Conservation (phyloP, 2,797 vertebrate species). For the Poeciliopsis presidionis region DNA sequence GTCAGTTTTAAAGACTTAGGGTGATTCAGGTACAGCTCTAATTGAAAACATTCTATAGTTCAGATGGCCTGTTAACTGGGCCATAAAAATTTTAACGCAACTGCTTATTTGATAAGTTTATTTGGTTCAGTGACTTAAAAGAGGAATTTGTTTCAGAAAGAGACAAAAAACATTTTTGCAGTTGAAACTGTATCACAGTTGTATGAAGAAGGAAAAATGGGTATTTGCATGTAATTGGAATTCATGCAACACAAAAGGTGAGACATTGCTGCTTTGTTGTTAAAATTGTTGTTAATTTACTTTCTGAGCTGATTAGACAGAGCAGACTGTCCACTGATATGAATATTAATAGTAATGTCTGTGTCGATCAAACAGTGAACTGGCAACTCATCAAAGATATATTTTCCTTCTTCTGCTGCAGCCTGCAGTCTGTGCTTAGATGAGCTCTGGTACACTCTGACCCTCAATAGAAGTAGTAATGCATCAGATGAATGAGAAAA, state of each 20-base stretch:
- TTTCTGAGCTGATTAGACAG: slow-evolving; percentile 23
- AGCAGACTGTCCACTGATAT: slow-evolving; percentile 35
- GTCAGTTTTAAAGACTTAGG: slow-evolving; percentile 60
- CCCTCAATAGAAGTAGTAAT: slow-evolving; percentile 46
- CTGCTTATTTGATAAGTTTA: slow-evolving; percentile 18
- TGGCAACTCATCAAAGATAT: slow-evolving; percentile 51
- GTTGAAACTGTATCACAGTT: background rate
- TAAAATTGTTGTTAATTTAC: slow-evolving; percentile 6
- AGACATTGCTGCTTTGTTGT: slow-evolving; percentile 11
- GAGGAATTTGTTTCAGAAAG: slow-evolving; percentile 10
- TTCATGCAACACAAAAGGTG: background rate
- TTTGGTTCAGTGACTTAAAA: slow-evolving; percentile 21
- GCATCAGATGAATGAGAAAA: slow-evolving; percentile 48
- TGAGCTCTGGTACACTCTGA: slow-evolving; percentile 42
- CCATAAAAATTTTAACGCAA: slow-evolving; percentile 12
- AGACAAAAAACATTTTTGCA: slow-evolving; percentile 7
- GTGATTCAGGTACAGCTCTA: slow-evolving; percentile 31
- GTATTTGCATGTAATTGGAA: slow-evolving; percentile 10
- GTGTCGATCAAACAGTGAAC: slow-evolving; percentile 48
- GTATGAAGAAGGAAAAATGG: background rate
- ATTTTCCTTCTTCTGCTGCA: slow-evolving; percentile 47
- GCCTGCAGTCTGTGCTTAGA: slow-evolving; percentile 36
- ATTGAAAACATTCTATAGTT: slow-evolving; percentile 27
- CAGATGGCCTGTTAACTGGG: slow-evolving; percentile 24
- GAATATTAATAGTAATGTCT: slow-evolving; percentile 20